A percentile compares a stretch with the other conserved stretches of the same genome.
Conservation (phyloP, 2,797 vertebrate species). For the Enteromius anoplus region DNA sequence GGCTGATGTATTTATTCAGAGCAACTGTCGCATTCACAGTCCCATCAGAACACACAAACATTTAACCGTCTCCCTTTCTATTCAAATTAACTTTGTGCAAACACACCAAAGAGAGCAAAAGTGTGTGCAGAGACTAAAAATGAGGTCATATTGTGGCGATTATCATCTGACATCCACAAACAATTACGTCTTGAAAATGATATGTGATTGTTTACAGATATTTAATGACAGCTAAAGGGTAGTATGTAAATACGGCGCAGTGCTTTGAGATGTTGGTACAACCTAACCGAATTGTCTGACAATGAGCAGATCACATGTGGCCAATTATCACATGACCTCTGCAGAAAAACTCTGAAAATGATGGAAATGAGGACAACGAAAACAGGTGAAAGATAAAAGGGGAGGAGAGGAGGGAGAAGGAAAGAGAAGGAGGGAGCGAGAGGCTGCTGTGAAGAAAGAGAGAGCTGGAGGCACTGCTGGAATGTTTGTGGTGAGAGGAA, state of each 20-base stretch:
- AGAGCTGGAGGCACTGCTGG: conserved; percentile 74
- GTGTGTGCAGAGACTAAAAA: conserved; percentile 8
- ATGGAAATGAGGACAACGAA: conserved; percentile 56
- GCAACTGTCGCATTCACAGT: background rate
- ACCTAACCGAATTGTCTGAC: conserved; percentile 11
- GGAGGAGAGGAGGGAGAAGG: conserved; percentile 49
- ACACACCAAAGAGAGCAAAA: background rate
- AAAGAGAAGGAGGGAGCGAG: conserved; percentile 10
- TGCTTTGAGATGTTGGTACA: background rate
- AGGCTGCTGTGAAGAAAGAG: conserved; percentile 64
- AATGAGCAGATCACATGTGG: conserved; percentile 48
- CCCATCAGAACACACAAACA: conserved; percentile 33
- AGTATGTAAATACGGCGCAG: conserved; percentile 2
- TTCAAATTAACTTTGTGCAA: conserved; percentile 1
- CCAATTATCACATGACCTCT: conserved; percentile 53
- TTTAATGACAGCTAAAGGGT: conserved; percentile 14
- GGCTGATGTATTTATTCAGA: conserved; percentile 28
- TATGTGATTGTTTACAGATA: conserved; percentile 41
- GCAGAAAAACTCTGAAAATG: conserved; percentile 54
- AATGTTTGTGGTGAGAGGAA: conserved; percentile 75
- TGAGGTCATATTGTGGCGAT: background rate
- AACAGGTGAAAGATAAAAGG: conserved; percentile 41
- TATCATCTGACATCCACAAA: conserved; percentile 25
- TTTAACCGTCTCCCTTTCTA: conserved; percentile 23
- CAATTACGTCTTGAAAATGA: conserved; percentile 41